Base-by-base conservation (phyloP, 2,888 invertebrate species). In the Drosophila formosana region DNA sequence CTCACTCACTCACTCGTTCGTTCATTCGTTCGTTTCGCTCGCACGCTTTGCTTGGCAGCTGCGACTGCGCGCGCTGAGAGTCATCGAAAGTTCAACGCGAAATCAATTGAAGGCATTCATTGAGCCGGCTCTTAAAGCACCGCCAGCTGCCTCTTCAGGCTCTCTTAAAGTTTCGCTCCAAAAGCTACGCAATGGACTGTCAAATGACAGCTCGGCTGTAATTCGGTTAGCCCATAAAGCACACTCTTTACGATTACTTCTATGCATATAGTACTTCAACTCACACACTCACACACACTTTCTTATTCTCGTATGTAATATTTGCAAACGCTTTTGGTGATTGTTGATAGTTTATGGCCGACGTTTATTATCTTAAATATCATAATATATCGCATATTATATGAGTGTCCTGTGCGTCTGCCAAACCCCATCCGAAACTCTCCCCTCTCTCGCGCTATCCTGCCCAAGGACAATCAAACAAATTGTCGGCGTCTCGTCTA, bases 361-460 rank as follows among this genome's bases (percentile, higher is more conserved):
- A 68, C 70, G 52, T 83, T 82, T 83, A 86, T 84, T 80, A 69
- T 83, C 70, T 57, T 68, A 85, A 85, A 69, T 82, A 75, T 72
- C 67, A 51, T 56, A 72, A 80, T 69, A 77, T 70, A 68, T 64
- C 45, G 65, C 46, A 66, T 46, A 65, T 57, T 32, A 49, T 52
- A 64, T 53, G 41, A 49, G 47, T 37, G 41, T 66, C 46, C 51
- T 55, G 39, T 52, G n/a, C 46, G 26, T 23, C 18, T 57, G 28
- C 34, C 60, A 51, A 30, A n/a, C 28, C 25, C 34, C 32, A 25
- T 30, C 41, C 28, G 13, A 52, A 28, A 52, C n/a, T 41, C 26
- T 2, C 8, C 47, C 37, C 34, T n/a, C 30, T 5, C 6, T 4
- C 30, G 1, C 30, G 30, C 30, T 2, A 30, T 3, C 9, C 8